Evolutionary conservation across 1,140 invertebrate species (phyloP), one percentile per base, ranked within the genome.

Genomic region (Zaprionus tsacasi): DNA sequence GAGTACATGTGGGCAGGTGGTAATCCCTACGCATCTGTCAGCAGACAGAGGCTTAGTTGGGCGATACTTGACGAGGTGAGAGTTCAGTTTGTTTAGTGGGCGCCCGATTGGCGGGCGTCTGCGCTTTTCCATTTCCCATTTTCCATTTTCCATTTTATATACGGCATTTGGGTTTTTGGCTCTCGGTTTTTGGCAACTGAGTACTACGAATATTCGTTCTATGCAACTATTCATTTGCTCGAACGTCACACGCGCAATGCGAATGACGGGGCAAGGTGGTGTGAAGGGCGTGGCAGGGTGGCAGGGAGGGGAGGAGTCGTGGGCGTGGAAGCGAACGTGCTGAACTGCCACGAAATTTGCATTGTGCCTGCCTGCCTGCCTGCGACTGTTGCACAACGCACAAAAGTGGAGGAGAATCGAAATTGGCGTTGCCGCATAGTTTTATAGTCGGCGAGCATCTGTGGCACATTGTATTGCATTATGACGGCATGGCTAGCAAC

Each of bases 31-130:
- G 35, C 27, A 30, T 4, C 3, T n/a, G 15, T 38, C 33, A 40
- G 15, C 35, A 27, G 65, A 43, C 71, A 69, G 52, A 58, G 25
- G 59, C 66, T 60, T 69, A 68, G 65, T 25, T n/a, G 59, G 50
- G 61, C 64, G 52, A 15, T 33, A 40, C 45, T 58, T 27, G 21
- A 40, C 15, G 78, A 83, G 83, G 83, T 87, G 80, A 89, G 85
- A 88, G 83, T 87, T 87, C 83, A 89, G 64, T 78, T 78, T 80
- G 64, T 74, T 86, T 86, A 77, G 75, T 82, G 55, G 78, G 74
- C 81, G 81, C 57, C 82, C 67, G 50, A 80, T 36, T 83, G 83
- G 60, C 83, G 79, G 71, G 58, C 58, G 66, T 71, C 63, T 68
- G 64, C 71, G 58, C 66, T 54, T 45, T 59, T 73, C 1, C 50